Base-by-base conservation (phyloP, 2,797 vertebrate species). In the Bradypodion pumilum region DNA sequence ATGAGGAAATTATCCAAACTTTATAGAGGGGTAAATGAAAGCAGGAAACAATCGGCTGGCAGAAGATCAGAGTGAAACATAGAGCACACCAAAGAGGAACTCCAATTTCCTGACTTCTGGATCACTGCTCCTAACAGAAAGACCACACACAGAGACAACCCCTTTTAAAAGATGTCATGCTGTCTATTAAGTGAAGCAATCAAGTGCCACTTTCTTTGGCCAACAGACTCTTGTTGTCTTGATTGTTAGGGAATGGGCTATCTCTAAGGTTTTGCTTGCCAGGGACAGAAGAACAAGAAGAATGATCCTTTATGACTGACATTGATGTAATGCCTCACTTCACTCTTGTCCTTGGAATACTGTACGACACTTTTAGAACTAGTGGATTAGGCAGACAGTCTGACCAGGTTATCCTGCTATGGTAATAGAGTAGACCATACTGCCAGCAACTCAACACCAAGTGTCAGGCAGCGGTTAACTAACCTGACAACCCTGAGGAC, bases 131-230 rank as follows among this genome's bases (percentile, higher is more conserved):
- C 78, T 85, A n/a, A 75, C 63, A 75, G 80, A 77, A 59, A 92
- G 92, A 93, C 89, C 90, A 93, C 90, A 92, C 80, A 81, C 91
- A 90, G 88, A 78, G 80, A 88, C 77, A 65, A 56, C 70, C 60
- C 62, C 80, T 78, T 72, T 63, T 42, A 13, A 60, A 68, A 81
- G 25, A 76, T 84, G 75, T 7, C 60, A 29, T 16, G 59, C 42
- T 32, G 65, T 21, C 46, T 76, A 68, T 32, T 56, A 65, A 70
- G 56, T 0, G 0, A 52, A 69, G 59, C 85, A 70, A 56, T 66
- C 72, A 78, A 80, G 52, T 60, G 59, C 37, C 77, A 72, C 81
- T 80, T 84, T 65, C 56, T 84, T 63, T 29, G 21, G 60, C 63
- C 32, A 81, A 63, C 25, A 37, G 32, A 68, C 42, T 46, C 7